Evolutionary conservation across 2,888 invertebrate species (phyloP), one percentile per base, ranked within the genome.

Genomic region (Drosophila diplacantha): DNA sequence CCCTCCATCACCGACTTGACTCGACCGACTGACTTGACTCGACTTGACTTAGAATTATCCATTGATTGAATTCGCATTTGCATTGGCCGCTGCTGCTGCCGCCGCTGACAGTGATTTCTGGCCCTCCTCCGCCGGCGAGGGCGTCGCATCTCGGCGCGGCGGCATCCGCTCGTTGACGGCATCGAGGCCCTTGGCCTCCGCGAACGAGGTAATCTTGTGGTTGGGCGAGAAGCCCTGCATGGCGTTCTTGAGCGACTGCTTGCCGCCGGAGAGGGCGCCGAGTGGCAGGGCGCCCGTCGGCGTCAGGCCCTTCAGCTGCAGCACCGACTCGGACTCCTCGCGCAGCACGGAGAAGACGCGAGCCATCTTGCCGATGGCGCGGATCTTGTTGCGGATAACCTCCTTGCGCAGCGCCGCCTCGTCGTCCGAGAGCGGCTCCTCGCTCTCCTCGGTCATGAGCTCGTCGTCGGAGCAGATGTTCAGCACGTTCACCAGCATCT

Each of bases 401-500:
- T 99, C 99, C 91, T 99, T 99, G 86, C 99, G 93, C 89, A 95
- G 93, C 90, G 96, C 95, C 86, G 96, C 96, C 91, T 93, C 92
- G 89, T 92, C 92, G 90, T 87, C 87, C 18, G 87, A 83, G 5
- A 81, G 66, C 14, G 85, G 85, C 64, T 87, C 87, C 67, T 98
- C 98, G 89, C 98, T 98, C 78, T 95, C 97, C 88, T 99, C 98
- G 75, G 95, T 92, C 93, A 96, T 96, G 75, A 99, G 92, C 90
- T 99, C 99, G 90, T 99, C 99, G 90, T 99, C 99, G 85, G 99
- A 98, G 90, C 99, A 99, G 89, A 99, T 99, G 91, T 97, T 99
- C 89, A 99, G 92, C 76, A 99, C 98, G 91, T 98, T 99, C 83
- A 99, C 98, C 89, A 99, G 92, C 99, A 99, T 99, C 91, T 99